Percentiles rank a stretch among this genome's conserved stretches.
These are phyloP conservation scores for Whitmania pigra DNA, from an alignment of 1,140 invertebrate genomes.

Conservation along the genomic window DNA sequence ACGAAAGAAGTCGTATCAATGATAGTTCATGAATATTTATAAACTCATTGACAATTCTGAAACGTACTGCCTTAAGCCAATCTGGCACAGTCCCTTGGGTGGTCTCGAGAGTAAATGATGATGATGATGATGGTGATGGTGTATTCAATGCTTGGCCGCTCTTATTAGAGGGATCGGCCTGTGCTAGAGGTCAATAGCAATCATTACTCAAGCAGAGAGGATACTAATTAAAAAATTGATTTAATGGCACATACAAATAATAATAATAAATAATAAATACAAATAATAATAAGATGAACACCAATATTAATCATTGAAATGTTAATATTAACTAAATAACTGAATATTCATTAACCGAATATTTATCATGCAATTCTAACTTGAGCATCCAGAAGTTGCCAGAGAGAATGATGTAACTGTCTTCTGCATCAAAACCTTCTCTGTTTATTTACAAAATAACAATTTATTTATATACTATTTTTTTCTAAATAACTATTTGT, in stretches of 20 bases:
- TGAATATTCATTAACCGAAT: no score
- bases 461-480: neutral
- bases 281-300: no score
- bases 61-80: conserved; percentile 22
- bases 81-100: conserved; percentile 15
- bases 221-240: no score
- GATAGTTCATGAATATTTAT: neutral
- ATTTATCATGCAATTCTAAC: no score
- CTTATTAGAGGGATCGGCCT: neutral
- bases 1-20: neutral
- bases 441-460: neutral
- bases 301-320: neutral
- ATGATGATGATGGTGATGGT: neutral
- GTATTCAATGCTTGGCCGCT: neutral
- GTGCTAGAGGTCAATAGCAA: neutral
- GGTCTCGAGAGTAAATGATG: neutral
- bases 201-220: no score
- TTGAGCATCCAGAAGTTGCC: neutral
- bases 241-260: no score
- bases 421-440: neutral
- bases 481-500: neutral
- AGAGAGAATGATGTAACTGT: no score
- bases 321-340: no score
- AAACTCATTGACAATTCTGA: neutral
- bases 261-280: no score